These are phyloP conservation scores for Pristionchus exspectatus DNA, from an alignment of 2,888 invertebrate genomes.

Conservation along the genomic window DNA sequence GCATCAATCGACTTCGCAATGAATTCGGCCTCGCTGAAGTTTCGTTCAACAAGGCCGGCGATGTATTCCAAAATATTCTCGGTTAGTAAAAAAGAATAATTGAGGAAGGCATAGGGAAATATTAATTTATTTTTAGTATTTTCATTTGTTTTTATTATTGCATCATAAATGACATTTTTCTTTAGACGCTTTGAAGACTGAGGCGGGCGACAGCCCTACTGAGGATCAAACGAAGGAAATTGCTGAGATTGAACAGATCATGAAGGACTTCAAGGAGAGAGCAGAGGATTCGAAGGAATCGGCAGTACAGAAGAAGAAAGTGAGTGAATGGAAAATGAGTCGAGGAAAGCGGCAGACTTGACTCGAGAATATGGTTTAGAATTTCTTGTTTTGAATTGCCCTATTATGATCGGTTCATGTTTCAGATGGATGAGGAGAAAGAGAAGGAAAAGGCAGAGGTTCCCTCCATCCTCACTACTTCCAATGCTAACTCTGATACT, in stretches of 20 bases:
- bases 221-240: conserved; percentile 42
- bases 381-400: no score
- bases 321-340: neutral
- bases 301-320: conserved; percentile 31
- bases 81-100: conserved; percentile 5
- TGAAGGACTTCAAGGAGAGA: conserved; percentile 39
- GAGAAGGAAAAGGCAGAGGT: conserved; percentile 4
- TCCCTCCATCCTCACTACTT: conserved; percentile 44
- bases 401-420: neutral
- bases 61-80: neutral
- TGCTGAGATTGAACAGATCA: conserved; percentile 14
- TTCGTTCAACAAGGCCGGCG: conserved; percentile 41
- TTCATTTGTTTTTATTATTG: neutral
- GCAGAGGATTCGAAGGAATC: conserved; percentile 31
- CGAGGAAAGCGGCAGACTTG: neutral
- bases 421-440: conserved; percentile 1
- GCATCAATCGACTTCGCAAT: conserved; percentile 41
- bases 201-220: neutral
- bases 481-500: conserved; percentile 49
- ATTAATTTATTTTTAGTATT: neutral
- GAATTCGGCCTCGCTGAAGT: conserved; percentile 5
- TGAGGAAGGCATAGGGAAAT: neutral
- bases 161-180: neutral
- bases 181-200: neutral
- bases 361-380: neutral